A percentile compares a stretch with the other conserved stretches of the same genome.
Conservation (phyloP, 2,113 vertebrate species). For the Okapia johnstoni region DNA sequence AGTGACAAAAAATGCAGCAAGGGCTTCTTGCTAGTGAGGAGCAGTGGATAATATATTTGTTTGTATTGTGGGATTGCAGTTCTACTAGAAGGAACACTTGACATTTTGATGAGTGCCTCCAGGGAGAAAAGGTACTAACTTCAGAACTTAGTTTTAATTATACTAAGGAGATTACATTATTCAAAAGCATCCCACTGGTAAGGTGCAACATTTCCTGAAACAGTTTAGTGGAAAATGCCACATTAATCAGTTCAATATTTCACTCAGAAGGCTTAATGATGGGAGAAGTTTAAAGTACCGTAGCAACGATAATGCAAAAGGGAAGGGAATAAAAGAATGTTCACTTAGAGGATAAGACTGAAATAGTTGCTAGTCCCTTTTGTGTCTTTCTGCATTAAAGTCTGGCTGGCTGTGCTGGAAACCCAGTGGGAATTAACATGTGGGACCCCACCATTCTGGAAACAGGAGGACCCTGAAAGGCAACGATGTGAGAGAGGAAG, state of each 20-base stretch:
- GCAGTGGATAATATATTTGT: constrained; percentile 75
- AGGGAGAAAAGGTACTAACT: constrained; percentile 79
- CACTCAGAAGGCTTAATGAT: constrained; percentile 73
- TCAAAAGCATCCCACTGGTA: constrained; percentile 79
- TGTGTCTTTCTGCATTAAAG: constrained; percentile 31
- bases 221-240: constrained; percentile 80
- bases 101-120: constrained; percentile 81
- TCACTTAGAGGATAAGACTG: not conserved
- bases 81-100: constrained; percentile 77
- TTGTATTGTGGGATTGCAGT: constrained; percentile 74
- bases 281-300: constrained; percentile 68
- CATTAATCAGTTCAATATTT: constrained; percentile 82
- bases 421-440: not conserved
- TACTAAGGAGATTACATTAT: constrained; percentile 80
- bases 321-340: not conserved
- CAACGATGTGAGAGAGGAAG: not conserved
- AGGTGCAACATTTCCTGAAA: constrained; percentile 79
- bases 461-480: not conserved
- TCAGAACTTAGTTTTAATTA: constrained; percentile 82
- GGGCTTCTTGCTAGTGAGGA: constrained; percentile 64
- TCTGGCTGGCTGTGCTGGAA: constrained; percentile 5
- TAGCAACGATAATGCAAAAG: constrained; percentile 43
- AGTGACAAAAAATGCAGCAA: constrained; percentile 61
- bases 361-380: not conserved
- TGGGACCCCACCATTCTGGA: not conserved